Evolutionary conservation across 2,113 vertebrate genomes (phyloP), one percentile per base, ranked within the genome.

Genomic region (Rissa tridactyla): DNA sequence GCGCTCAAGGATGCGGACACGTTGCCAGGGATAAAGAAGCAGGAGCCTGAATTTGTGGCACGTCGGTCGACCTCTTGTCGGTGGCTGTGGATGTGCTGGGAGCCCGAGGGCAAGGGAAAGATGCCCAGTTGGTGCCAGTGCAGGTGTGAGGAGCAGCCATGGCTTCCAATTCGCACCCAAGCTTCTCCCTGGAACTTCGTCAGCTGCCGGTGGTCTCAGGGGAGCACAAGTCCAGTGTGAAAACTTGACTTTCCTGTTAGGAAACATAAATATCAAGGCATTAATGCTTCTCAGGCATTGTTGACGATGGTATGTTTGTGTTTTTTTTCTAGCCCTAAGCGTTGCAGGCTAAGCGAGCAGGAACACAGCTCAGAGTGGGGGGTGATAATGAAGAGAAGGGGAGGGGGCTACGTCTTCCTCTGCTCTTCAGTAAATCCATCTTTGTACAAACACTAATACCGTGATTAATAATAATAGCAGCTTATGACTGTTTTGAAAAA

Each of bases 401-500:
- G 69, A 91, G 86, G 61, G 84, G 84, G 54, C 52, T 91, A 6
- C 5, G 7, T 78, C 85, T 89, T 78, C 52, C 27, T 47, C 86
- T 86, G 61, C 72, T 90, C 44, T 71, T 90, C 91, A 82, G 54
- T 66, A 82, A 86, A 89, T 82, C 75, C 75, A 80, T 93, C 87
- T 93, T 94, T 86, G 82, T 90, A 38, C 76, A 18, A 81, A 78
- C 70, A 70, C 85, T 82, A 95, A 87, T 97, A 58, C 85, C 17
- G 0, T 94, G 84, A 94, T 94, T 97, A 97, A 95, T 96, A 97
- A 84, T 90, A 90, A 96, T 38, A 88, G 55, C 82, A 47, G 77
- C 46, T 94, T 94, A 85, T 70, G 92, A 87, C 70, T 95, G 78
- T 82, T 92, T 90, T 89, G 93, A 96, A 96, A 95, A 97, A 92